A percentile compares a stretch with the other conserved stretches of the same genome.
These are phyloP conservation scores for Meloe dianella DNA, from an alignment of 2,888 invertebrate genomes.

Conservation along the genomic window DNA sequence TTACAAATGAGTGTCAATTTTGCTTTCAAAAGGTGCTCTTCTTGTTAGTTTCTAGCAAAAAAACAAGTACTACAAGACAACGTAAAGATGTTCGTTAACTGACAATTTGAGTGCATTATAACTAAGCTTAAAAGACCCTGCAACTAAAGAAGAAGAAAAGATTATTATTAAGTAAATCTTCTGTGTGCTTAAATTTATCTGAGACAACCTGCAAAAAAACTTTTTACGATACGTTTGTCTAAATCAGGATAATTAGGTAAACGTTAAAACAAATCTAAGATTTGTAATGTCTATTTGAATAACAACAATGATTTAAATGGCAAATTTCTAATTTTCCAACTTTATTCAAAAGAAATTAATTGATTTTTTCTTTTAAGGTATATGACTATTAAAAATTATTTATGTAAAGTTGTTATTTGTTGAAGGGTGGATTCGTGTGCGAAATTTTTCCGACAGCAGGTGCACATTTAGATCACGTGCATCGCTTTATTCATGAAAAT, in stretches of 20 bases:
- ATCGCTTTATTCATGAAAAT: constrained; percentile 32
- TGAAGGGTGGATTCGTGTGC: not conserved
- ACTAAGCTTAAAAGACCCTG: no score
- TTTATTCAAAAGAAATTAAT: not conserved
- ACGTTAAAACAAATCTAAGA: not conserved
- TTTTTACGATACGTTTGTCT: not conserved
- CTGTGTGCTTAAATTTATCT: no score
- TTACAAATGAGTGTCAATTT: no score
- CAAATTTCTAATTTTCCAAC: not conserved
- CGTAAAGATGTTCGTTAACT: no score
- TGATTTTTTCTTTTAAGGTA: not conserved
- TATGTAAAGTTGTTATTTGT: not conserved
- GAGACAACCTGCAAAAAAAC: no score
- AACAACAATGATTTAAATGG: not conserved
- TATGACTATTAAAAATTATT: not conserved
- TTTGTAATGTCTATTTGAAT: not conserved
- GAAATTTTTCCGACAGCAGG: constrained; percentile 21
- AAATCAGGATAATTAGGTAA: not conserved
- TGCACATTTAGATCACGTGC: constrained; percentile 36
- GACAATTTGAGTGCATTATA: no score
- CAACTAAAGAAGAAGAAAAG: no score
- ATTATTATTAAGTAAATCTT: no score
- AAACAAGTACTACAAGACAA: no score
- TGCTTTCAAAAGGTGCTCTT: no score
- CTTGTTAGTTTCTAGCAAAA: no score